Base-by-base conservation (phyloP, 2,888 invertebrate species). In the Parasteatoda lunata region DNA sequence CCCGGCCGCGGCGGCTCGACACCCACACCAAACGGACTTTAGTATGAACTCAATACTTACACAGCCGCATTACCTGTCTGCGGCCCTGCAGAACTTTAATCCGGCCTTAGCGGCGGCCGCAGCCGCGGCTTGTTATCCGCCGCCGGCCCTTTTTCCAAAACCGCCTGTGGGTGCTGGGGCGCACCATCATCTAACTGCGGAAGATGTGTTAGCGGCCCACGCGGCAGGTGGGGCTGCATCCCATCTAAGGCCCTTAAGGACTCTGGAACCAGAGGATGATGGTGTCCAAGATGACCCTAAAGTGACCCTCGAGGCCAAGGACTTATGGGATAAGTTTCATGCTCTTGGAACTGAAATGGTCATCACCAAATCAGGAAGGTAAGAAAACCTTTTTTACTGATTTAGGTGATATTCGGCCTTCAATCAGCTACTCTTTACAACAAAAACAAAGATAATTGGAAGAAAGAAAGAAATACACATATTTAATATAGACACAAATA, bases 311-410 rank as follows among this genome's bases (percentile, higher is more conserved):
- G 99, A 99, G 93, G 97, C 97, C 91, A 98, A 98, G 93, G 98
- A 99, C 92, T 95, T 99, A 91, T 99, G 99, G 99, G 98, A 98
- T 93, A 97, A 97, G 93, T 99, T 99, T 93, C 98, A 98, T 93
- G 96, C 97, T 93, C 95, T 98, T 91, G 98, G 98, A 92, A 99
- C 99, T 91, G 99, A 99, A 94, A 99, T 99, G 99, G 99, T 99
- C 93, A 99, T 99, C 94, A 99, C 98, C 91, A 99, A 99, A 93
- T 98, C 98, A 93, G 98, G 98, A 94, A 96, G 98, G 98, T 98
- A 51, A 78, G 89, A 82, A 0, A 6, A 8, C 48, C 47, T 6
- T 9, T 64, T 69, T 65, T 64, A n/a, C 45, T 45, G 30, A 30
- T 30, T 30, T 30, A 30, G 30, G 30, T 30, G 30, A 30, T 30